These are phyloP conservation scores for Platycheirus albimanus DNA, from an alignment of 2,888 invertebrate species.

Conservation along the genomic window DNA sequence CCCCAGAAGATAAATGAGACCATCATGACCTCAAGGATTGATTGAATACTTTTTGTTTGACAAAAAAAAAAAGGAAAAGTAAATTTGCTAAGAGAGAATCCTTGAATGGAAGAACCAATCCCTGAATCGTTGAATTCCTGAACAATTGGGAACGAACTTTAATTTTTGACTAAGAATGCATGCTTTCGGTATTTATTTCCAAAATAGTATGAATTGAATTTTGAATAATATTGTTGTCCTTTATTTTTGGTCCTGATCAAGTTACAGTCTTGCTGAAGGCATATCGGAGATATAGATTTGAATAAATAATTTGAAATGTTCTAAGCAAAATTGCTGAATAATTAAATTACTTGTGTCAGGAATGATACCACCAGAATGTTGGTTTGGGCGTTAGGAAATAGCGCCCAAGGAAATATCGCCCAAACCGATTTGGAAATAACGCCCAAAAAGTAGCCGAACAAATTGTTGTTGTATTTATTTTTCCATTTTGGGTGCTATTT, in stretches of 20 bases:
- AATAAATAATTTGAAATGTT: constrained; percentile 20
- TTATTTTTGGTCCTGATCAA: neutral
- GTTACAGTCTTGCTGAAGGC: too few species aligned
- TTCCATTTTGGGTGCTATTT: too few species aligned
- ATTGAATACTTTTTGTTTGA: constrained; percentile 16
- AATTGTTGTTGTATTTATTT: too few species aligned
- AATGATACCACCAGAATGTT: constrained; percentile 3
- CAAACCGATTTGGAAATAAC: too few species aligned
- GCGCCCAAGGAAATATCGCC: too few species aligned
- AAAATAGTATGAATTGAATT: constrained; percentile 14
- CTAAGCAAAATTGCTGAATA: constrained; percentile 10
- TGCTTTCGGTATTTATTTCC: neutral
- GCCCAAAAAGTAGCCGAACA: too few species aligned
- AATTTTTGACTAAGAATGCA: neutral
- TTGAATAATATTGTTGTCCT: constrained; percentile 9
- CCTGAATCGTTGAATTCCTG: neutral
- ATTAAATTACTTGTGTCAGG: constrained; percentile 3
- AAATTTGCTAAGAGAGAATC: neutral
- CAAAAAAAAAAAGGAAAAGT: neutral
- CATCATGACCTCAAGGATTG: constrained; percentile 40
- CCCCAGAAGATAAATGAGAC: constrained; percentile 46
- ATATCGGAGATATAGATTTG: neutral
- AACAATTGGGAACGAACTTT: neutral
- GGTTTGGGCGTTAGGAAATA: too few species aligned
- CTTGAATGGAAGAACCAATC: neutral